Evolutionary conservation across 2,797 vertebrate genomes (phyloP), one percentile per base, ranked within the genome.

Genomic region (Garrulus glandarius): DNA sequence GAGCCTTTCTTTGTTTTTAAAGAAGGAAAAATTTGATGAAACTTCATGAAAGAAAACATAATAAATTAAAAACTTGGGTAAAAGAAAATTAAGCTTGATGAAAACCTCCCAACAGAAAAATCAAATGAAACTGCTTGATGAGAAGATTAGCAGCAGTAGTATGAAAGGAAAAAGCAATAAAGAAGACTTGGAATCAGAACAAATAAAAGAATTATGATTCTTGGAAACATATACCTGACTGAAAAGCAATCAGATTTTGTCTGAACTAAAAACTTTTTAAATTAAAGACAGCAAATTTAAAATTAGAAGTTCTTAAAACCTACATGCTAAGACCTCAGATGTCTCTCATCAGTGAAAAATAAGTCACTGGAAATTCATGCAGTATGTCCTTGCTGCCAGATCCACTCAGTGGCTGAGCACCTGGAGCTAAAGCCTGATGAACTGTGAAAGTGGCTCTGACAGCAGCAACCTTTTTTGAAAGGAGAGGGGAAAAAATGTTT

Each of bases 81-180:
- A 85, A 94, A 89, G 52, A 87, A 94, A 81, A 94, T 69, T 32
- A 87, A 86, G 61, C 49, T 56, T 89, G 68, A 80, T 80, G 17
- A 93, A 96, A 96, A 77, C 20, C 43, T 87, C 82, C 24, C 49
- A 68, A 39, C 5, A 84, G 79, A 78, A 95, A 91, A 87, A 87
- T 27, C 43, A 84, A 94, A 14, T 74, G 39, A 78, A 94, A 77
- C 37, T 67, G 36, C 22, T n/a, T 71, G 93, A 93, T 89, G 60
- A 78, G 56, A 90, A 94, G 88, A 93, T 91, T 92, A 96, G 57
- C 47, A 89, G 57, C 46, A 65, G 46, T 60, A 78, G 85, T 77
- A 89, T 46, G 43, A 95, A 91, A 86, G 50, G 39, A 75, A 95
- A 95, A 92, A 81, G 82, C 69, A 96, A 95, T 93, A 95, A 93